phyloP scores from a whole-genome alignment of 2,888 invertebrate genomes.

The Acleris emargana region DNA sequence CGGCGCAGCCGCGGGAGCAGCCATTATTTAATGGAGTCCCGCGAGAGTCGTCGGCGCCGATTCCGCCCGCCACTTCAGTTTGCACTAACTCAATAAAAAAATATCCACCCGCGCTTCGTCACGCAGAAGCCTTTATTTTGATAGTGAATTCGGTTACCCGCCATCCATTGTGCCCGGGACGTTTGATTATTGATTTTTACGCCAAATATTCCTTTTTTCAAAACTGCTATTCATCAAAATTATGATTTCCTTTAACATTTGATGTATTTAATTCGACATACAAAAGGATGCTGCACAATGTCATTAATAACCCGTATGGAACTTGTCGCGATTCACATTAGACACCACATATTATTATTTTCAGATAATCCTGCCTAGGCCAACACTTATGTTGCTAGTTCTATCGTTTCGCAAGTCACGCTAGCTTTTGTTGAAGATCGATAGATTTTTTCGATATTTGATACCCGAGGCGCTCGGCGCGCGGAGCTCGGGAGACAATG shows the following conservation, averaged over 20 bases:
- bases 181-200: constrained; percentile 83
- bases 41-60: constrained; percentile 42
- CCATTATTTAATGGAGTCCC: constrained; percentile 35
- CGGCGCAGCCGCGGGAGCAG: neutral
- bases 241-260: constrained; percentile 73
- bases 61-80: constrained; percentile 64
- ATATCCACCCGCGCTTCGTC: constrained; percentile 76
- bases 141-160: constrained; percentile 78
- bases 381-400: constrained; percentile 33
- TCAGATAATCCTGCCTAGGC: constrained; percentile 24
- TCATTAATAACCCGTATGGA: constrained; percentile 79
- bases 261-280: constrained; percentile 65
- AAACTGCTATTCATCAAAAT: constrained; percentile 74
- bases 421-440: constrained; percentile 21
- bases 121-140: constrained; percentile 76
- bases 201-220: constrained; percentile 78
- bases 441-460: constrained; percentile 2
- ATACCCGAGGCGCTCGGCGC: neutral
- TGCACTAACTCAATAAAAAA: constrained; percentile 69
- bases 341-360: constrained; percentile 27
- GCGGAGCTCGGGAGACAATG: neutral
- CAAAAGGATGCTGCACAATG: constrained; percentile 69
- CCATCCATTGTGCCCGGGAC: constrained; percentile 68
- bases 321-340: constrained; percentile 71
- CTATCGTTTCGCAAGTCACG: constrained; percentile 51